Conservation (phyloP, 1,140 invertebrate genomes). For the Drosophila setifemur region DNA sequence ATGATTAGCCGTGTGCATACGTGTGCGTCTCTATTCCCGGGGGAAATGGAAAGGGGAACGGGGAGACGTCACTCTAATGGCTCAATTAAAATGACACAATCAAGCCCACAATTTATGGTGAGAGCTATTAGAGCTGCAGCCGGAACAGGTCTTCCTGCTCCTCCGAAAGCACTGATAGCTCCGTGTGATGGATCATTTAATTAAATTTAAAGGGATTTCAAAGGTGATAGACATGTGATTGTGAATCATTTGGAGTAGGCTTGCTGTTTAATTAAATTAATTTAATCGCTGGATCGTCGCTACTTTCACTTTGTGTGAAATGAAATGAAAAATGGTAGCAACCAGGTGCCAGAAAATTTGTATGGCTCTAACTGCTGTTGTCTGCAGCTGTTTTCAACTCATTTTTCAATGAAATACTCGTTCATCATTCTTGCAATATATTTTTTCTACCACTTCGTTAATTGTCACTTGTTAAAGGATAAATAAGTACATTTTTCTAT, state of each 20-base stretch:
- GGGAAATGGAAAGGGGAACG: slow-evolving; percentile 11
- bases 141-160: slow-evolving; percentile 24
- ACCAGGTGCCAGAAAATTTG: too few relatives aligned
- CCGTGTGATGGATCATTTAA: slow-evolving; percentile 25
- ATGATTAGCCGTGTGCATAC: slow-evolving; percentile 48
- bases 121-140: slow-evolving; percentile 19
- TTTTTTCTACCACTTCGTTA: too few relatives aligned
- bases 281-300: slow-evolving; percentile 8
- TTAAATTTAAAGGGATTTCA: slow-evolving; percentile 27
- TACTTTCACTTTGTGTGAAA: slow-evolving; percentile 4
- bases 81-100: slow-evolving; percentile 71
- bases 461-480: too few relatives aligned
- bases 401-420: too few relatives aligned
- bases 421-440: too few relatives aligned
- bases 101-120: neutral
- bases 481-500: too few relatives aligned
- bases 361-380: too few relatives aligned
- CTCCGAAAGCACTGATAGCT: neutral
- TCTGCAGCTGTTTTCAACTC: too few relatives aligned
- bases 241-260: neutral
- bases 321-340: neutral
- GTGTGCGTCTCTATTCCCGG: slow-evolving; percentile 1
- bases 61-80: slow-evolving; percentile 39
- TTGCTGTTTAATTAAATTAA: slow-evolving; percentile 11
- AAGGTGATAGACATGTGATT: slow-evolving; percentile 24